Evolutionary conservation across 1,140 invertebrate species (phyloP), one percentile per base, ranked within the genome.

Genomic region (Brachionus angularis): DNA sequence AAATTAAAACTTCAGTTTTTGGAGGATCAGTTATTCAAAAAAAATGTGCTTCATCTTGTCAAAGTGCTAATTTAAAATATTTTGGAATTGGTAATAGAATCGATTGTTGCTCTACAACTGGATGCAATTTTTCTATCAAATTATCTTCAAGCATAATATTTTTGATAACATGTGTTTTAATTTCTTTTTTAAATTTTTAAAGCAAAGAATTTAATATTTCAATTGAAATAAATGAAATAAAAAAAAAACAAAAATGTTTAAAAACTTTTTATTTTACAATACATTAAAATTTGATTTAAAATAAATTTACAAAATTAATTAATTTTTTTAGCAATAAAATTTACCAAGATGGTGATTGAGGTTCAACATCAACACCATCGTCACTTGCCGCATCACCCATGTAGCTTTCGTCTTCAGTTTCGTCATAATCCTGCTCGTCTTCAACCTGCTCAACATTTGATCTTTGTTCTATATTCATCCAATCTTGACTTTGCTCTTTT

Each of bases 401-500:
- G 23, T 64, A 67, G 14, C 42, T 47, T 8, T 67, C 62, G 18
- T 67, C 62, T 21, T 50, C 62, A 18, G 62, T 67, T 18, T 67
- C 62, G n/a, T 67, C 62, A 50, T 34, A 67, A 47, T 67, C 62
- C 18, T 67, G 62, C 16, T 67, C 62, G 21, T 67, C 62, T 16
- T 67, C 62, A 23, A 46, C 62, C 36, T 46, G 62, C 36, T 67
- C 62, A 8, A 47, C 53, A 42, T 18, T 67, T 14, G 42, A 46
- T 47, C 42, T 18, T 29, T 50, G 62, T 18, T 67, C 62, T 29
- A 67, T 67, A 5, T 39, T 42, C 33, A 58, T 25, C 53, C 53
- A 58, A 39, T 58, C 53, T 58, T 46, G 42, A 33, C 62, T 67
- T 42, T 67, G 62, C 33, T 67, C 62, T 67, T 67, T 67, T 12